Conservation (phyloP, 2,888 invertebrate species). For the Sinohyriopsis cumingii region DNA sequence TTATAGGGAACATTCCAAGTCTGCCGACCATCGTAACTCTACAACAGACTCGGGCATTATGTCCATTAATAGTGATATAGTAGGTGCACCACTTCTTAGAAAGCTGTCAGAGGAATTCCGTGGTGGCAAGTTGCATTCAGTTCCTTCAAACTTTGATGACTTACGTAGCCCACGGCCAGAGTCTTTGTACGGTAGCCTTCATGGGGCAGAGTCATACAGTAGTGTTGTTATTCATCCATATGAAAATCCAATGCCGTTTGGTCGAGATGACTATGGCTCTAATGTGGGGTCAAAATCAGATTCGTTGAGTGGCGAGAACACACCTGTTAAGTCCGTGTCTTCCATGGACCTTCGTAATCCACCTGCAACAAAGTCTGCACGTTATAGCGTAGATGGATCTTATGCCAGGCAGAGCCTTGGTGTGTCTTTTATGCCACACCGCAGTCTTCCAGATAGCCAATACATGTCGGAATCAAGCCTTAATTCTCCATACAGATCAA, state of each 20-base stretch:
- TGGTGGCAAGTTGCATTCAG: slow-evolving; percentile 45
- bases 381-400: slow-evolving; percentile 55
- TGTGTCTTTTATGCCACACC: slow-evolving; percentile 24
- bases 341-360: slow-evolving; percentile 15
- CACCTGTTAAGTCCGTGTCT: slow-evolving; percentile 17
- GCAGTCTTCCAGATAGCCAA: slow-evolving; percentile 32
- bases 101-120: slow-evolving; percentile 65
- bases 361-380: slow-evolving; percentile 18
- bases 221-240: slow-evolving; percentile 62
- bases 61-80: slow-evolving; percentile 33
- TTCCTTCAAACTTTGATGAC: slow-evolving; percentile 49
- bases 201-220: slow-evolving; percentile 60
- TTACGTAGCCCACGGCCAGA: slow-evolving; percentile 42
- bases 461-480: slow-evolving; percentile 42
- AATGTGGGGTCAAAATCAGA: slow-evolving; percentile 43
- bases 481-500: slow-evolving; percentile 13
- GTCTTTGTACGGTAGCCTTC: slow-evolving; percentile 44
- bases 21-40: too few species aligned
- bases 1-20: too few species aligned
- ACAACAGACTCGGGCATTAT: slow-evolving; percentile 15
- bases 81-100: slow-evolving; percentile 59
- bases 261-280: slow-evolving; percentile 55
- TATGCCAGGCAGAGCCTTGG: slow-evolving; percentile 32
- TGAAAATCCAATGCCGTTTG: slow-evolving; percentile 52
- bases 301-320: slow-evolving; percentile 28